phyloP scores from a whole-genome alignment of 2,797 vertebrate species.

The Phylloscopus collybita region DNA sequence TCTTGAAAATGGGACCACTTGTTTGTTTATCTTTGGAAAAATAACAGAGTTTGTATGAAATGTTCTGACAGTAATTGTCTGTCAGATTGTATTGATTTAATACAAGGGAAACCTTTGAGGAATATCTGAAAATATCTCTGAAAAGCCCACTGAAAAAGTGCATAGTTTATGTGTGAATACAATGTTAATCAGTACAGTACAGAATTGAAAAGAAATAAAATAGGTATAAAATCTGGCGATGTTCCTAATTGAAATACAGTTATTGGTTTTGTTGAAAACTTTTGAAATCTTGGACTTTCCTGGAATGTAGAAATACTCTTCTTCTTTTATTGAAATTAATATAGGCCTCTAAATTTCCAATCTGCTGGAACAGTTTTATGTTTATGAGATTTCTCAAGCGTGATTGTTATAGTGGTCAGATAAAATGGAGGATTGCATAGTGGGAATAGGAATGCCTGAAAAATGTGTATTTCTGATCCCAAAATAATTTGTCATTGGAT shows the following conservation, averaged over 20 bases:
- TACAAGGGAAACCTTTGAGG: neutral
- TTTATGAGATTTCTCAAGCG: neutral
- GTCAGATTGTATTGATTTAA: neutral
- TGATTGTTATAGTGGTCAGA: neutral
- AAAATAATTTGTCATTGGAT: neutral
- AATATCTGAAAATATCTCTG: neutral
- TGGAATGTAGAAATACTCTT: neutral
- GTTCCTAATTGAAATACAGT: neutral
- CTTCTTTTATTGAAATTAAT: neutral
- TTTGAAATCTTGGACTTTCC: neutral
- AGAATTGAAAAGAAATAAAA: neutral
- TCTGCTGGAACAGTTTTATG: neutral
- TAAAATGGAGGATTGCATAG: neutral
- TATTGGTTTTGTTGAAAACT: neutral
- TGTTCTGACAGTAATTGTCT: neutral
- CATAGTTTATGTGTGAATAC: neutral
- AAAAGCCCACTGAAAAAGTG: neutral
- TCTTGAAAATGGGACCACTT: neutral
- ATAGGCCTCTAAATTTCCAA: neutral
- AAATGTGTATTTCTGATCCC: neutral
- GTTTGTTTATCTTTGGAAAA: neutral
- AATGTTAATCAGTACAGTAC: neutral
- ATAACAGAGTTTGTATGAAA: neutral
- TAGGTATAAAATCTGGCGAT: neutral
- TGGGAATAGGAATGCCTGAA: neutral